These are phyloP conservation scores for Ceramica pisi DNA, from an alignment of 2,888 invertebrate genomes.

Conservation along the genomic window DNA sequence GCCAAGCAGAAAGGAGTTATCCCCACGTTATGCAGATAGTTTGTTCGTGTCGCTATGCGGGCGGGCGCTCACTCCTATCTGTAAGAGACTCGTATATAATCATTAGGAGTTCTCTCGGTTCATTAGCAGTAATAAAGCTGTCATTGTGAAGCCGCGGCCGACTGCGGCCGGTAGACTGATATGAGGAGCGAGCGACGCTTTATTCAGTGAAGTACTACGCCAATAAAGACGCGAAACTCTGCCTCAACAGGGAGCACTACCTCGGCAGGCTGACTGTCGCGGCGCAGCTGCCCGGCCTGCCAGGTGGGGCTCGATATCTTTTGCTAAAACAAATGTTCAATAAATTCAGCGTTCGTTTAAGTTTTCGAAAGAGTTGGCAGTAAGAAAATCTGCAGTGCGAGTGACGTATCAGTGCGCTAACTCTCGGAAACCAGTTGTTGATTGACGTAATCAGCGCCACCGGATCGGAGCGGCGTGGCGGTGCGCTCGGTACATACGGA, in stretches of 20 bases:
- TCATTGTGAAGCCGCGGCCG: not conserved
- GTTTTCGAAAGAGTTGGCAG: not conserved
- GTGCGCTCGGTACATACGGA: no score
- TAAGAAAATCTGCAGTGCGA: not conserved
- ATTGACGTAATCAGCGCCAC: not conserved
- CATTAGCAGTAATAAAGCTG: not conserved
- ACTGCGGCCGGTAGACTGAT: not conserved
- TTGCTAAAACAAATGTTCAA: slow-evolving; percentile 16
- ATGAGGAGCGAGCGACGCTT: not conserved
- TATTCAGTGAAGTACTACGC: slow-evolving; percentile 21
- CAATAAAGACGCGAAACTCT: slow-evolving; percentile 8
- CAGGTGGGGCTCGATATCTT: not conserved
- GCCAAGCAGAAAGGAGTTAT: not conserved
- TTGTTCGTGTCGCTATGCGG: no score
- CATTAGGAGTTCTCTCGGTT: not conserved
- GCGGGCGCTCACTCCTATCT: not conserved
- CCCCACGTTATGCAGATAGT: not conserved
- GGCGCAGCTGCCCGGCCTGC: slow-evolving; percentile 6
- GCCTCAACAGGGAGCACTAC: slow-evolving; percentile 11
- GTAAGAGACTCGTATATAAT: not conserved
- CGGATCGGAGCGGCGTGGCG: not conserved
- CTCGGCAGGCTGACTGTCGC: not conserved
- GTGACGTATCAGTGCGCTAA: not conserved
- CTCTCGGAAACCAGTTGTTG: not conserved
- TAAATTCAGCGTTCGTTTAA: not conserved